phyloP scores from a whole-genome alignment of 1,140 invertebrate genomes.

The Teleopsis dalmanni region DNA sequence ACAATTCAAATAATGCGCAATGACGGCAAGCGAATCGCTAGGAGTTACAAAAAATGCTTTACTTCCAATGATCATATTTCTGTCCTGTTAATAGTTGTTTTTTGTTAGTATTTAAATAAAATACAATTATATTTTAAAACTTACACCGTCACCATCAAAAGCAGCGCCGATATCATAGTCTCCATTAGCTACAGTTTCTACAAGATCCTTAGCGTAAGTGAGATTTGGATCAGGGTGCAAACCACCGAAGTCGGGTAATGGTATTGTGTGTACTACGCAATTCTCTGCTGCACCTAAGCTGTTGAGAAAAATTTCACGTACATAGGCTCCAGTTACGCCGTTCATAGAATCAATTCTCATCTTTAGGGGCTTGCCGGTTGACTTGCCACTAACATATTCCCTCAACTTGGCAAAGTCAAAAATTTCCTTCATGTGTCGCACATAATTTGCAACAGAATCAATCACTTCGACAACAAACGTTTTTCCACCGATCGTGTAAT shows the following conservation, averaged over 20 bases:
- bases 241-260: constrained; percentile 92
- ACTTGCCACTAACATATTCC: constrained; percentile 62
- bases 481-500: constrained; percentile 58
- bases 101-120: not conserved
- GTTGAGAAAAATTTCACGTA: constrained; percentile 78
- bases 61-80: constrained; percentile 95
- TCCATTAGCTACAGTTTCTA: constrained; percentile 62
- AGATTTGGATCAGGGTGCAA: constrained; percentile 98
- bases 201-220: constrained; percentile 53
- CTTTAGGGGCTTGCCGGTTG: constrained; percentile 61
- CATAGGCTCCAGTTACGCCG: constrained; percentile 97
- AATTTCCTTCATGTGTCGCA: constrained; percentile 89
- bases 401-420: constrained; percentile 89
- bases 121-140: constrained; percentile 17
- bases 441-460: constrained; percentile 86
- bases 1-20: constrained; percentile 82
- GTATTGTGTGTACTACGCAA: constrained; percentile 65
- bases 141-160: constrained; percentile 95
- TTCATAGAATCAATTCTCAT: constrained; percentile 90
- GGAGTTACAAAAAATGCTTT: constrained; percentile 98
- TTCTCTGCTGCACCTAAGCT: constrained; percentile 68
- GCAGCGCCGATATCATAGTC: constrained; percentile 93
- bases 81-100: constrained; percentile 51
- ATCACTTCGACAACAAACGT: constrained; percentile 83
- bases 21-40: constrained; percentile 92